Base-by-base conservation (phyloP, 1,140 invertebrate genomes). In the Luehdorfia chinensis region DNA sequence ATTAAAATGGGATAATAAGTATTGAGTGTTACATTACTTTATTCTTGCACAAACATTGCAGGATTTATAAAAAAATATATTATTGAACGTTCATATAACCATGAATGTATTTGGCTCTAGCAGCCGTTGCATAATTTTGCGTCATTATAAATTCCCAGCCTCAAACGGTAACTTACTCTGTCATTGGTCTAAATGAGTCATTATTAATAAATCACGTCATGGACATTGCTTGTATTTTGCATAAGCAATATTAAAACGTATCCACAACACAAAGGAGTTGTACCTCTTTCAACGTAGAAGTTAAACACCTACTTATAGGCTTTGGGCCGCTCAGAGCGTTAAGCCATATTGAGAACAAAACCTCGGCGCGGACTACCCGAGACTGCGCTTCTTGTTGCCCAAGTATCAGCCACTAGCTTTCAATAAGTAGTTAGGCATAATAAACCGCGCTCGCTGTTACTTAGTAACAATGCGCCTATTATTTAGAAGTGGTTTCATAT, bases 301-400 rank as follows among this genome's bases (percentile, higher is more conserved):
- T 43, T 43, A 43, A 43, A 43, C 39, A 43, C 30, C 50, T 49
- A 50, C 47, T 59, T 59, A 54, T 50, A 28, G 39, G 39, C 39
- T 54, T 54, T 59, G 43, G 39, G 15, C 50, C 50, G 43, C 46
- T 30, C 33, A 45, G 15, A 47, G 30, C 36, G 47, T 50, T 41
- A 54, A 50, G 48, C 57, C 52, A 51, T 55, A 55, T 44, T 33
- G 47, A 55, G 56, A 59, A 59, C 52, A 59, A 59, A 51, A 36
- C 41, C 36, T 34, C 31, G 8, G 14, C 13, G 47, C 33, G 32
- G 33, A 47, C 19, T 12, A 36, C 12, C 30, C 47, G 37, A 43
- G 43, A 54, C 43, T 37, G n/a, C 36, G 44, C n/a, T 21, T 28
- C 44, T 45, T 33, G 47, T 36, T 51, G 37, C 19, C 9, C 16